These are phyloP conservation scores for Poeciliopsis turneri DNA, from an alignment of 2,797 vertebrate species.

Conservation along the genomic window DNA sequence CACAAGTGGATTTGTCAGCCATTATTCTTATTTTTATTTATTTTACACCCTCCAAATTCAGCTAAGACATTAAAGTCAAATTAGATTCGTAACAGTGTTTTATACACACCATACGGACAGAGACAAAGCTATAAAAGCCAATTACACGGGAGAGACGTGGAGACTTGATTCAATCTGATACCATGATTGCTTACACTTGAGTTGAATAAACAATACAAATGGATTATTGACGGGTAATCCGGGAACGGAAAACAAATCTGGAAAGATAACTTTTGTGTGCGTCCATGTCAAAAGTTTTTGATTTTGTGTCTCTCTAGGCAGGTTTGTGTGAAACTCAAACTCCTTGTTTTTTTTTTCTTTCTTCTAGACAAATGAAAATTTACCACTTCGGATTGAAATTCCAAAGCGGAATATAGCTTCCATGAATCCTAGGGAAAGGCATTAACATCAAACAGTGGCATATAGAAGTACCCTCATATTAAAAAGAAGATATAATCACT, in stretches of 20 bases:
- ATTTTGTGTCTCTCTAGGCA: not conserved
- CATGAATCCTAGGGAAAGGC: conserved; percentile 48
- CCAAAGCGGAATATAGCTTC: conserved; percentile 17
- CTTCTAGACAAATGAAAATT: conserved; percentile 32
- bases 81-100: conserved; percentile 53
- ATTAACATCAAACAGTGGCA: conserved; percentile 43
- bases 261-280: conserved; percentile 33
- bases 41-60: conserved; percentile 30
- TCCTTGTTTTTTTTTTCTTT: not conserved
- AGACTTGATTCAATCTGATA: conserved; percentile 65
- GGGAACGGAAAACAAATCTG: conserved; percentile 31
- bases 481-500: conserved; percentile 44
- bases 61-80: conserved; percentile 41
- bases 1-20: not conserved
- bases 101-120: conserved; percentile 29
- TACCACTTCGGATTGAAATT: conserved; percentile 18
- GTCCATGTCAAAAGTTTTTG: conserved; percentile 10
- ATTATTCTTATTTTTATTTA: not conserved
- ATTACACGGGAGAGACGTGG: conserved; percentile 59
- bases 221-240: conserved; percentile 53
- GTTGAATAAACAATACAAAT: conserved; percentile 59
- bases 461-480: conserved; percentile 38
- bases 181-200: conserved; percentile 63
- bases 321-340: conserved; percentile 3
- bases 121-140: conserved; percentile 63